phyloP scores from a whole-genome alignment of 2,113 vertebrate genomes.

The Recurvirostra avosetta region DNA sequence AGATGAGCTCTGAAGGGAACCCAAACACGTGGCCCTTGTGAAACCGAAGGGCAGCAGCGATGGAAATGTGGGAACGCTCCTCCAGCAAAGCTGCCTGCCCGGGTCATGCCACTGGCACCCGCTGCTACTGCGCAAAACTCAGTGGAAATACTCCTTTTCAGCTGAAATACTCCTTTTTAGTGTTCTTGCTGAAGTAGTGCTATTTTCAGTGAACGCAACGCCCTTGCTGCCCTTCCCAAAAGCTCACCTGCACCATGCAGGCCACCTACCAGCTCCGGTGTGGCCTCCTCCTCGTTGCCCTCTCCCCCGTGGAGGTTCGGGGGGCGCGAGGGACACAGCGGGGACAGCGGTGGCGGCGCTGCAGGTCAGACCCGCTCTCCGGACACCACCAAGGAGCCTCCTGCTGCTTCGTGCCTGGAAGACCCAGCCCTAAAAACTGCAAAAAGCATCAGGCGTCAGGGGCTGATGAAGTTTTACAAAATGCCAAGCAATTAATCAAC shows the following conservation, averaged over 20 bases:
- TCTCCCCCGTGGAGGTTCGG: rapidly evolving
- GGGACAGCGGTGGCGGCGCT: not conserved
- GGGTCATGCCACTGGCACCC: not conserved
- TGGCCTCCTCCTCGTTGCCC: not conserved
- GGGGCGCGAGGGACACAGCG: rapidly evolving
- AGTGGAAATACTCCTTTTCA: not conserved
- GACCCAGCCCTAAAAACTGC: not conserved
- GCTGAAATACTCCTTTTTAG: not conserved
- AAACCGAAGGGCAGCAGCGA: not conserved
- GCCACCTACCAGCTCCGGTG: rapidly evolving
- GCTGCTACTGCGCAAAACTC: not conserved
- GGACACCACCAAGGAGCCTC: not conserved
- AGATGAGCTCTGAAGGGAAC: not conserved
- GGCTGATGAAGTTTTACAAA: not conserved
- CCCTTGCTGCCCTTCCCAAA: not conserved
- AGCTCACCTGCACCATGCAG: not conserved
- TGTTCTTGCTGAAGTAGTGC: not conserved
- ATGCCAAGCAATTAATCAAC: not conserved
- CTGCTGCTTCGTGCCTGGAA: not conserved
- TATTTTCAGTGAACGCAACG: rapidly evolving
- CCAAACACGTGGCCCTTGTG: not conserved
- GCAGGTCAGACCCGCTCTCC: not conserved
- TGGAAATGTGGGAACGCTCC: not conserved
- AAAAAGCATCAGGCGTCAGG: not conserved
- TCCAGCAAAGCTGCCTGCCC: not conserved